Base-by-base conservation (phyloP, 1,140 invertebrate genomes). In the Plectrocnemia conspersa region DNA sequence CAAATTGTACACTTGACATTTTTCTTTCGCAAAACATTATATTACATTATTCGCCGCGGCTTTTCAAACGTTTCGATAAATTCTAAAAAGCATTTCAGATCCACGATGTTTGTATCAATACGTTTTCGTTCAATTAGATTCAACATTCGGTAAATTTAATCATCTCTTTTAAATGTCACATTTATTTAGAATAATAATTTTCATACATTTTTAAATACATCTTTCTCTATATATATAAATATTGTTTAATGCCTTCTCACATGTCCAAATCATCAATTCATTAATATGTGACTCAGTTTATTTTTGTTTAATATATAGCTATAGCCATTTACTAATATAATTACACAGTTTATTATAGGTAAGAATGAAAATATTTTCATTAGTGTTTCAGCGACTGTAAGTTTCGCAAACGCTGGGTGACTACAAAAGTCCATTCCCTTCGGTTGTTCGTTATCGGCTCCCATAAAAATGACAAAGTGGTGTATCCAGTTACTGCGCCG, bases 391-490 rank as follows among this genome's bases (percentile, higher is more conserved):
- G 49, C 2, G 6, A 13, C 10, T 27, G 25, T n/a, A 2, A 15
- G 22, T 15, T 52, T 22, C 9, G 36, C 22, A 52, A 52, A 38
- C 49, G 4, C 33, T 52, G 49, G 23, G 9, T 15, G 10, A 16
- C 35, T 10, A 38, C 35, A 45, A 54, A 22, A 44, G 41, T 29
- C 33, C 41, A 13, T 54, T 45, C 52, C 52, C 52, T 27, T 36
- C 44, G 42, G 42, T 45, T 55, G n/a, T 55, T 47, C 42, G 45
- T 49, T 48, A 56, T 50, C 36, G 47, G 5, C 1, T 33, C 47
- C 35, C 47, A 45, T 57, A 57, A 57, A 57, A 57, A 57, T 57
- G 55, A 57, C 47, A 57, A 57, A 57, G 55, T 57, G 55, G 47
- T 52, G 55, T 57, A 57, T 57, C 55, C 29, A 41, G 47, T 57